Evolutionary conservation across 2,888 invertebrate species (phyloP), one percentile per base, ranked within the genome.

Genomic region (Rhorus exstirpatorius): DNA sequence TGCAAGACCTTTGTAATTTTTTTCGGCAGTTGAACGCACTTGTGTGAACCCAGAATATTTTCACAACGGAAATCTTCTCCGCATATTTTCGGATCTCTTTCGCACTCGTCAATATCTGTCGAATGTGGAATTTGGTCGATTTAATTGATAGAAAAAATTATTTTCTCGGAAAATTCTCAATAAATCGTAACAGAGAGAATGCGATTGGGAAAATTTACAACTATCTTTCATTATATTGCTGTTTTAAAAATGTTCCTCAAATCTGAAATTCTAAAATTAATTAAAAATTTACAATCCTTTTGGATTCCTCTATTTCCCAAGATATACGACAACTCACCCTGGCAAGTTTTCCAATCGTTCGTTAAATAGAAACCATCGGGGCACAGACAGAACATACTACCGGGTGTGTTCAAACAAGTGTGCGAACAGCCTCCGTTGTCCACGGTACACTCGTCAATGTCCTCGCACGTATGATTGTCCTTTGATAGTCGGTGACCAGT

Each of bases 61-160:
- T 93, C 89, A 88, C 95, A 95, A 24, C 85, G 86, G 0, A 81
- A 83, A 12, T 87, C 84, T 0, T 83, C 84, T 1, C 79, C 61
- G 35, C 90, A 91, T 67, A 87, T 74, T 10, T 71, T 78, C 7
- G 86, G 78, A 0, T 83, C 76, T 14, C 71, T 89, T 17, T 94
- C 92, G 87, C 96, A 96, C 89, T 96, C 96, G 86, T 96, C 94
- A 12, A 96, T 93, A 90, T 95, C 95, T 95, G 87, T 38, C 84
- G 87, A 75, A 46, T 63, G 17, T 58, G 21, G 7, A 38, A 38
- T 38, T 10, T 8, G 38, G 1, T 10, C 8, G 8, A 38, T 38
- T 38, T 38, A 3, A 38, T 3, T 6, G 31, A 8, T 7, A 38
- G 8, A 7, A 38, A 3, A 38, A 38, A 38, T 38, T 38, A 38